Conservation (phyloP, 2,797 vertebrate genomes). For the Sternotherus odoratus region DNA sequence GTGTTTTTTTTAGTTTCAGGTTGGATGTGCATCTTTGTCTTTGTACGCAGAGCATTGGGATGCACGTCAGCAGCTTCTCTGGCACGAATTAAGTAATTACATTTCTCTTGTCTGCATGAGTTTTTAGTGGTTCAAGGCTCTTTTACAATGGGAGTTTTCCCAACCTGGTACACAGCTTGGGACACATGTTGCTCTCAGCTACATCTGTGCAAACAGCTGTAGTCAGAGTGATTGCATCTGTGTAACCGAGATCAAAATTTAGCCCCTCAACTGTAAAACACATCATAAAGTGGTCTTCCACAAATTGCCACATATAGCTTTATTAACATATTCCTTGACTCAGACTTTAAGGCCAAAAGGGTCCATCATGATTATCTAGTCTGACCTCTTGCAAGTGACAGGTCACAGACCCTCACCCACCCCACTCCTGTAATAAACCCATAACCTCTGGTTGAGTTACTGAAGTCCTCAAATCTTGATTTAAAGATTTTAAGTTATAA, state of each 20-base stretch:
- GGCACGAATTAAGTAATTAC: neutral
- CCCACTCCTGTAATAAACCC: no score
- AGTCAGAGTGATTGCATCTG: no score
- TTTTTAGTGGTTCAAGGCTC: neutral
- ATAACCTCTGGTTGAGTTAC: no score
- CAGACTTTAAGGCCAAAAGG: no score
- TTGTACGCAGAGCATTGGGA: neutral
- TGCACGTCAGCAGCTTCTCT: neutral
- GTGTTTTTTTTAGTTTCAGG: neutral
- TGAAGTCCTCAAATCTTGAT: no score
- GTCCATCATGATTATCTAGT: no score
- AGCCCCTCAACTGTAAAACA: neutral
- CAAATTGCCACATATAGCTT: no score
- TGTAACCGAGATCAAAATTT: neutral
- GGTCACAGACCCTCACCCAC: no score
- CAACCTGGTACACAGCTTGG: neutral
- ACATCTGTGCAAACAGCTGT: neutral
- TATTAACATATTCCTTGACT: neutral
- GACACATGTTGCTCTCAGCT: neutral
- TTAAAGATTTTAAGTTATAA: no score
- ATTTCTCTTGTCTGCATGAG: neutral
- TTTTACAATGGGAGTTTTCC: neutral
- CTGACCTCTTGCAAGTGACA: no score
- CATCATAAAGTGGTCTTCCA: neutral
- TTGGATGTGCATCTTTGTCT: neutral